Conservation (phyloP, 2,888 invertebrate genomes). For the Sphaerophoria taeniata region DNA sequence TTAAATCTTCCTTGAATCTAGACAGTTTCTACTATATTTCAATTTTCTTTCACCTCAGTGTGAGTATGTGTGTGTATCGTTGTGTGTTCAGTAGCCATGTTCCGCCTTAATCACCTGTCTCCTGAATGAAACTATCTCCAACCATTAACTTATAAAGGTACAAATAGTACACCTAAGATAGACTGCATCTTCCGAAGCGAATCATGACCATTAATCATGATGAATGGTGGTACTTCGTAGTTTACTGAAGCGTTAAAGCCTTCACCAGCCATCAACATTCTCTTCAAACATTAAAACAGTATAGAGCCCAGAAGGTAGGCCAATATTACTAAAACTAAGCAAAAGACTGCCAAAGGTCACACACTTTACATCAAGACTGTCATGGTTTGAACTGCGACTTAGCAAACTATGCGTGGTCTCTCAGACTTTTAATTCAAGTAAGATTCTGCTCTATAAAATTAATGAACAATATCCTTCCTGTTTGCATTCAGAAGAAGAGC, state of each 20-base stretch:
- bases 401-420: neutral
- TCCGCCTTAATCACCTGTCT: slow-evolving; percentile 63
- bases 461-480: slow-evolving; percentile 65
- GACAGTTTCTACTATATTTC: slow-evolving; percentile 63
- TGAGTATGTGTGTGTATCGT: slow-evolving; percentile 31
- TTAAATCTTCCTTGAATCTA: slow-evolving; percentile 59
- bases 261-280: slow-evolving; percentile 40
- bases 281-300: slow-evolving; percentile 12
- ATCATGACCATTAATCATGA: slow-evolving; percentile 67
- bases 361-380: no score
- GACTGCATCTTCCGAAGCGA: slow-evolving; percentile 49
- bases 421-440: neutral
- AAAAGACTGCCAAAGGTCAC: no score
- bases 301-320: no score
- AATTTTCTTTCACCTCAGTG: slow-evolving; percentile 30
- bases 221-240: slow-evolving; percentile 17
- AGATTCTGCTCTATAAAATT: slow-evolving; percentile 17
- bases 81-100: slow-evolving; percentile 50
- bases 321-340: no score
- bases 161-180: slow-evolving; percentile 36
- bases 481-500: slow-evolving; percentile 7
- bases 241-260: slow-evolving; percentile 23
- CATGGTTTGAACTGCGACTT: no score
- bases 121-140: slow-evolving; percentile 9
- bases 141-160: neutral